Evolutionary conservation across 2,888 invertebrate genomes (phyloP).

Genomic region (Ramazzottius varieornatus): DNA sequence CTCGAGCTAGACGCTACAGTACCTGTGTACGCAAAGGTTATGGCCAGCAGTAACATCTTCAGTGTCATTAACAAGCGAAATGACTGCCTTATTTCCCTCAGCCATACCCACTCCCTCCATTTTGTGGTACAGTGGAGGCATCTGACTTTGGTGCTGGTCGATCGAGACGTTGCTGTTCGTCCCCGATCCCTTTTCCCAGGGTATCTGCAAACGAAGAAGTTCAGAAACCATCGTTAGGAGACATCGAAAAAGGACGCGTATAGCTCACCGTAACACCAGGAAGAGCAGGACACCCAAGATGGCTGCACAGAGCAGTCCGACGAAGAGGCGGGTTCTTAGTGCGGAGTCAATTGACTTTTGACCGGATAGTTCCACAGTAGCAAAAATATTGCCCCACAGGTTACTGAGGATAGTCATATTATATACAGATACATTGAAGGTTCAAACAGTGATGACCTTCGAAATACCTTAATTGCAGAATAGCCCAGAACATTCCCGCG

Average conservation of each 20-base stretch:
- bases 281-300: neutral
- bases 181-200: neutral
- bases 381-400: conserved; percentile 2
- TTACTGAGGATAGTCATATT: neutral
- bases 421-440: neutral
- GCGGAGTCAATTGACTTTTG: neutral
- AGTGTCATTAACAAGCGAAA: neutral
- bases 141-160: no score
- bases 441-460: neutral
- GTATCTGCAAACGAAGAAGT: no score
- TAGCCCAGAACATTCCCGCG: conserved; percentile 1
- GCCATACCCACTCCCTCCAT: neutral
- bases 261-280: neutral
- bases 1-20: no score
- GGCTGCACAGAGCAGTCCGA: neutral
- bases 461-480: neutral
- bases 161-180: no score
- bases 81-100: neutral
- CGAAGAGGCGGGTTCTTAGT: neutral
- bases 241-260: no score
- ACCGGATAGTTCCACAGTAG: neutral
- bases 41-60: neutral
- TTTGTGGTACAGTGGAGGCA: neutral
- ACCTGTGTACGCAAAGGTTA: neutral
- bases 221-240: no score